A percentile compares a stretch with the other conserved stretches of the same genome.
Conservation (phyloP, 2,113 vertebrate genomes). For the Octodon degus region DNA sequence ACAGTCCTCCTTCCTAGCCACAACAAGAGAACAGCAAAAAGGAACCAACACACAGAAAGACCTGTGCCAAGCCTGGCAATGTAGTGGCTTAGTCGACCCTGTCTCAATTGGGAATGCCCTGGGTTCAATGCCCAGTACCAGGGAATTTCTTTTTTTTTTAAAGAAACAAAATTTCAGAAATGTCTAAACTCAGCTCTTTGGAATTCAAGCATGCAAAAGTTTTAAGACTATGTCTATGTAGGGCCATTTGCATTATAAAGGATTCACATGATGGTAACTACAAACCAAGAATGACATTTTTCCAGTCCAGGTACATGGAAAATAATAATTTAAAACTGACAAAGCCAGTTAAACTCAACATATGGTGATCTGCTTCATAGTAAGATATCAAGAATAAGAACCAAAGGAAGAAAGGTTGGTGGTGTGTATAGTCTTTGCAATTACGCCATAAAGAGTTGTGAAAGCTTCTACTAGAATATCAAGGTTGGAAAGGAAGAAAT, state of each 20-base stretch:
- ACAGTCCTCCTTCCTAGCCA: neutral
- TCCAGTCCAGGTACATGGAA: neutral
- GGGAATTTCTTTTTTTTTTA: too few relatives aligned
- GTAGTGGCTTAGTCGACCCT: neutral
- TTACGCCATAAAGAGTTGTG: neutral
- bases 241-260: neutral
- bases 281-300: neutral
- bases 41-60: too few relatives aligned
- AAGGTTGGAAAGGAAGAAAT: neutral
- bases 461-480: neutral
- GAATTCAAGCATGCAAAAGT: neutral
- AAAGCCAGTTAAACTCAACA: neutral
- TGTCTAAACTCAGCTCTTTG: neutral
- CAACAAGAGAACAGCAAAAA: neutral
- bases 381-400: slow-evolving; percentile 5
- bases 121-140: neutral
- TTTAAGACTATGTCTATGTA: neutral
- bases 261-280: neutral
- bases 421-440: neutral
- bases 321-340: slow-evolving; percentile 45
- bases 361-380: neutral
- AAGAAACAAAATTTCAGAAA: neutral
- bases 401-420: neutral
- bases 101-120: neutral
- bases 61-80: neutral